Evolutionary conservation across 2,797 vertebrate species (phyloP).

Genomic region (Natrix natrix): DNA sequence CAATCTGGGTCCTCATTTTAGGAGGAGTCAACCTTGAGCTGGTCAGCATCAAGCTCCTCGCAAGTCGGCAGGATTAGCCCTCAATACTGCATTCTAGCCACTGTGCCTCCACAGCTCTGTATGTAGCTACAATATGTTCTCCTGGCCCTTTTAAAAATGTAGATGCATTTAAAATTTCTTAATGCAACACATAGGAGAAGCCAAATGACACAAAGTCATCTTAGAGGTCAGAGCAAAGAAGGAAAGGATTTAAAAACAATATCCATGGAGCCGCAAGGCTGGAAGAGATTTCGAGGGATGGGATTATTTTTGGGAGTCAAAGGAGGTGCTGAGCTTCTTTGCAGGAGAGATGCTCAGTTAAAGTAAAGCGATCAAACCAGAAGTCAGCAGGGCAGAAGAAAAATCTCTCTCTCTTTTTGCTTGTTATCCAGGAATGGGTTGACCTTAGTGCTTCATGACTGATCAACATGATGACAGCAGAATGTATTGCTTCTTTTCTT

Average conservation of each 20-base stretch:
- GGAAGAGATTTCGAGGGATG: neutral
- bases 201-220: conserved; percentile 3
- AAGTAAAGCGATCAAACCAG: neutral
- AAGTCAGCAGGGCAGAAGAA: conserved; percentile 5
- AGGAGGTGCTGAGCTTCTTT: neutral
- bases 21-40: neutral
- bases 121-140: neutral
- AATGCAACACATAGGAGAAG: conserved; percentile 6
- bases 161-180: neutral
- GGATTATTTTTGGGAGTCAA: neutral
- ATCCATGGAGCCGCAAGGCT: neutral
- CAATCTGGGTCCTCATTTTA: neutral
- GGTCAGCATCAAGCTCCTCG: neutral
- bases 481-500: neutral
- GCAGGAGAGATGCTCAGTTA: neutral
- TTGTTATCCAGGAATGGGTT: neutral
- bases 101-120: neutral
- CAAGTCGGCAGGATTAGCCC: neutral
- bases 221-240: neutral
- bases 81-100: neutral
- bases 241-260: neutral
- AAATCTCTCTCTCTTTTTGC: neutral
- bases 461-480: neutral
- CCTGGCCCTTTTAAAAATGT: neutral
- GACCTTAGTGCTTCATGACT: neutral